A percentile compares a stretch with the other conserved stretches of the same genome.
Conservation (phyloP, 2,888 invertebrate species). For the Oscheius sp. region DNA sequence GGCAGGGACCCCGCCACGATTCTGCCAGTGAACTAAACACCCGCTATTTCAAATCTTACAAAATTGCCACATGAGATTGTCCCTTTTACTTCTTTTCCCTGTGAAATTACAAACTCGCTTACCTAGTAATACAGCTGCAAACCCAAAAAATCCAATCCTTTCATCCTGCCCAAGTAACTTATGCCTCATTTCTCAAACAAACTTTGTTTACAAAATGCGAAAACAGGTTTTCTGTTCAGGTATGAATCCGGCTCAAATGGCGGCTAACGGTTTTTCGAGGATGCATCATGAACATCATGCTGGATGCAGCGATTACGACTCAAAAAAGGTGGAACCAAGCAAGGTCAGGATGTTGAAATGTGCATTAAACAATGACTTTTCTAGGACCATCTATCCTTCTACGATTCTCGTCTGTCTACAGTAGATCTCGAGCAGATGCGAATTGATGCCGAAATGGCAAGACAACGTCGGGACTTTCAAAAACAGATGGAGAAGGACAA, state of each 20-base stretch:
- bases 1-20: not conserved
- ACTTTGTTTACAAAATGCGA: not conserved
- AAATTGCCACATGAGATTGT: not conserved
- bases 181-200: not conserved
- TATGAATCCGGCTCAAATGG: not conserved
- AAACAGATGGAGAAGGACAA: constrained; percentile 21
- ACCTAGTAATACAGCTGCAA: no score
- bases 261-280: no score
- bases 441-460: constrained; percentile 26
- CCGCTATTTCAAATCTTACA: not conserved
- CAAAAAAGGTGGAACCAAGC: constrained; percentile 30
- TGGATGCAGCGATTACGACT: not conserved
- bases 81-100: not conserved
- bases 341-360: not conserved
- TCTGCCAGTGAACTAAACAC: no score
- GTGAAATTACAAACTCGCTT: not conserved
- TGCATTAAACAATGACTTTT: not conserved
- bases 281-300: not conserved
- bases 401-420: constrained; percentile 26
- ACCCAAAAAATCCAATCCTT: no score
- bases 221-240: not conserved
- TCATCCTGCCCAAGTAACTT: no score
- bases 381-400: constrained; percentile 24
- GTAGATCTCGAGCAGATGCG: constrained; percentile 33
- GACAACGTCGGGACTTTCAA: constrained; percentile 13